Base-by-base conservation (phyloP, 2,113 vertebrate species). In the Cyprinodon variegatus region DNA sequence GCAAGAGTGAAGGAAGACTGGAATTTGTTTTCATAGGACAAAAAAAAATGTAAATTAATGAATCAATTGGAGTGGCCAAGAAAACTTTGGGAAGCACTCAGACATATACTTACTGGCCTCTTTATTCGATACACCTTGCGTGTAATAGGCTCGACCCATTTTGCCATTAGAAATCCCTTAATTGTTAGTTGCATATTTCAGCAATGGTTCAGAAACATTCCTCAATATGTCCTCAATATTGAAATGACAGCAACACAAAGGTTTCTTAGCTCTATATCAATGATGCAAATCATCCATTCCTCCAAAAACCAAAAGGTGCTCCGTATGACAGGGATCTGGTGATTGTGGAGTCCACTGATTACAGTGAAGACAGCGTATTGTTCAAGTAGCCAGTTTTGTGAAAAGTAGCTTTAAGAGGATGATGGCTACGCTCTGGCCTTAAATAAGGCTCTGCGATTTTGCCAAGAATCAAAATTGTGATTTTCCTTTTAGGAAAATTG, bases 1-100 rank as follows among this genome's bases (percentile, higher is more conserved):
- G 78, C 64, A 80, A 85, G 65, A 72, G 72, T 85, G 78, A 38
- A 53, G 79, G 81, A 68, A 74, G 68, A 57, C 50, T n/a, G 70
- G 76, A 79, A 80, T 82, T 61, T 38, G 64, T 70, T 76, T 83
- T 68, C 67, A 75, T 9, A 62, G 11, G 77, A 73, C 48, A 65
- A 45, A 38, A 29, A 72, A 61, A 83, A 61, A 83, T 85, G 79
- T 84, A 76, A 82, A 77, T 72, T 20, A 79, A 73, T 29, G 45
- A 78, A 83, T 70, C 11, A 69, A 57, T 40, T n/a, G 65, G 40
- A 46, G 64, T 68, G 68, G 53, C 68, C n/a, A 61, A 68, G 12
- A 2, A 10, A 73, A 75, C 29, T 74, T 53, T 37, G n/a, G 66
- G 59, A 36, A 45, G 43, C 17, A 37, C 50, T 53, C 17, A 57